Base-by-base conservation (phyloP, 2,113 vertebrate species). In the Dascyllus trimaculatus region DNA sequence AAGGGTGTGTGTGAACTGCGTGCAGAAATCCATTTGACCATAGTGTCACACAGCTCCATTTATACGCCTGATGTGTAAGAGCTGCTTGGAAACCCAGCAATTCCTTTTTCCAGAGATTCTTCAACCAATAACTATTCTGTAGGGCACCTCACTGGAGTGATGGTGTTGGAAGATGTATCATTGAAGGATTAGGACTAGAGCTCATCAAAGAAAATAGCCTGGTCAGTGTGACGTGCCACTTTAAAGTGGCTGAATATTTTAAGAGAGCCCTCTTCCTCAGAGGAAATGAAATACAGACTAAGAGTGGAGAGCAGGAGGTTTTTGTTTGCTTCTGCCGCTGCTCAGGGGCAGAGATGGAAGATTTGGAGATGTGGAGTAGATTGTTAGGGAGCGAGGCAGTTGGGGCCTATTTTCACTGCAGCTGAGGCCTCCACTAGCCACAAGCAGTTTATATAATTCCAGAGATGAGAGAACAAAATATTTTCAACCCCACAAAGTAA, bases 391-490 rank as follows among this genome's bases (percentile, higher is more conserved):
- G 82, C 22, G 73, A 89, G 84, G 85, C 86, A 90, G 90, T 85
- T 64, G 83, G 81, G 77, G 79, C 73, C 88, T 69, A 85, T 91
- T 88, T 89, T 82, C 87, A 80, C 83, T 40, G 17, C 90, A 93
- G 91, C 92, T 92, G 88, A 84, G 92, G 88, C 91, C 87, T 89
- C 80, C 51, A 49, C 85, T 93, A 84, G 92, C 93, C 93, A 93
- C 87, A 72, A 94, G 93, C 91, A 82, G 85, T 93, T 93, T 87
- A 88, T 92, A 75, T 92, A 88, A 91, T 93, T 90, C 87, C 78
- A 88, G 81, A 92, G 91, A 93, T 85, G 91, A 93, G 85, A 86
- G 89, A 87, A 83, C 69, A 91, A 85, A 93, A 92, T 91, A 88
- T 89, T 87, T 80, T 71, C 71, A 74, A 66, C 70, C 75, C 64